Evolutionary conservation across 2,888 invertebrate genomes (phyloP).

Genomic region (Abscondita cerata): DNA sequence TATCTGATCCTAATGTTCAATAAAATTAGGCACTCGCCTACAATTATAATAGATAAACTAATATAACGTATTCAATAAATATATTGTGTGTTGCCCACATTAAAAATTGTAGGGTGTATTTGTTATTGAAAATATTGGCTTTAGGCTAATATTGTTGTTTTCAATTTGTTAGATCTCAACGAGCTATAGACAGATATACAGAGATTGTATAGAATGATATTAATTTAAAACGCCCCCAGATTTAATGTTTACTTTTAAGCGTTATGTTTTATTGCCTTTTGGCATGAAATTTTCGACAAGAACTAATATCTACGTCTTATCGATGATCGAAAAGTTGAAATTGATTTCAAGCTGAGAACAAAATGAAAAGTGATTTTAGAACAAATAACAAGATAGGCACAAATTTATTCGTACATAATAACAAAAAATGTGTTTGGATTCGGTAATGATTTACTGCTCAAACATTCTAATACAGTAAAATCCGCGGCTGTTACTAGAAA

Average conservation of each 20-base stretch:
- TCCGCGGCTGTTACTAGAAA: slow-evolving; percentile 14
- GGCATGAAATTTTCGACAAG: slow-evolving; percentile 30
- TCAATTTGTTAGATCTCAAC: slow-evolving; percentile 1
- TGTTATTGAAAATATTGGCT: slow-evolving; percentile 24
- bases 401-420: too few relatives aligned
- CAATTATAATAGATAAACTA: slow-evolving; percentile 32
- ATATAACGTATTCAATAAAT: slow-evolving; percentile 26
- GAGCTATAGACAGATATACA: neutral
- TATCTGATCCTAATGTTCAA: slow-evolving; percentile 37
- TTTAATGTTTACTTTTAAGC: slow-evolving; percentile 12
- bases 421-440: too few relatives aligned
- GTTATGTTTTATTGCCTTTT: neutral
- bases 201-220: slow-evolving; percentile 37
- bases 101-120: slow-evolving; percentile 17
- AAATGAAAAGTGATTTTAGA: slow-evolving; percentile 36
- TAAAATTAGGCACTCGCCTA: slow-evolving; percentile 34
- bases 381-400: slow-evolving; percentile 27
- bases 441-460: slow-evolving; percentile 38
- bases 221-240: slow-evolving; percentile 33
- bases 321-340: slow-evolving; percentile 12
- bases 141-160: slow-evolving; percentile 6
- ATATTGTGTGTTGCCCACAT: slow-evolving; percentile 21
- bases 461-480: slow-evolving; percentile 16
- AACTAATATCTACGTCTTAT: slow-evolving; percentile 32
- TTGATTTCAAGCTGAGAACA: slow-evolving; percentile 47